phyloP scores from a whole-genome alignment of 2,113 vertebrate species.

The Indicator maculatus region DNA sequence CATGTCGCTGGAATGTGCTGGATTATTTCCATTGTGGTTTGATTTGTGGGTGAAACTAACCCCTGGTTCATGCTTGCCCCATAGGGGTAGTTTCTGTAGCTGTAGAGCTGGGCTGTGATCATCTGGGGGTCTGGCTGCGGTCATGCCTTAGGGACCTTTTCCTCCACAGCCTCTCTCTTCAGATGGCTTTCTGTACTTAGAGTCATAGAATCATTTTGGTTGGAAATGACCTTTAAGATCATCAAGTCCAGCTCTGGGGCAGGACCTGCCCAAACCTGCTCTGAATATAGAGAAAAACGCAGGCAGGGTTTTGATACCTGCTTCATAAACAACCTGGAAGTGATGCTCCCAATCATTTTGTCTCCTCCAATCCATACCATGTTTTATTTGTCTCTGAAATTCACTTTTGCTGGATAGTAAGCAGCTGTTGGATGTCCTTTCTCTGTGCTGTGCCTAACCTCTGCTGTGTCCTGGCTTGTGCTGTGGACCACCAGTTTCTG shows the following conservation, averaged over 20 bases:
- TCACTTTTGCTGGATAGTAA: not conserved
- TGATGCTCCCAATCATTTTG: not conserved
- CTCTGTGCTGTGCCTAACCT: not conserved
- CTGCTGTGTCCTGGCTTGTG: not conserved
- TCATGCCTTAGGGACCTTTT: accelerated
- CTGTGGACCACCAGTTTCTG: not conserved
- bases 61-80: accelerated
- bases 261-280: not conserved
- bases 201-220: too few species aligned
- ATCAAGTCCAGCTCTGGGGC: not conserved
- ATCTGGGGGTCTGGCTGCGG: not conserved
- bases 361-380: not conserved
- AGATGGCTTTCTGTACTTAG: not conserved
- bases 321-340: not conserved
- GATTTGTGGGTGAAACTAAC: not conserved
- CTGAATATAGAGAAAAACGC: not conserved
- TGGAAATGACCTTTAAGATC: too few species aligned
- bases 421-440: not conserved
- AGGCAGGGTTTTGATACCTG: not conserved
- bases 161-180: not conserved
- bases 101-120: not conserved
- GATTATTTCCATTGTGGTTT: not conserved
- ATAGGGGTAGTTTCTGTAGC: not conserved
- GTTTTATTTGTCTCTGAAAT: not conserved
- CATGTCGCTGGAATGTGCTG: not conserved